Conservation (phyloP, 2,797 vertebrate genomes). For the Eulemur coronatus region DNA sequence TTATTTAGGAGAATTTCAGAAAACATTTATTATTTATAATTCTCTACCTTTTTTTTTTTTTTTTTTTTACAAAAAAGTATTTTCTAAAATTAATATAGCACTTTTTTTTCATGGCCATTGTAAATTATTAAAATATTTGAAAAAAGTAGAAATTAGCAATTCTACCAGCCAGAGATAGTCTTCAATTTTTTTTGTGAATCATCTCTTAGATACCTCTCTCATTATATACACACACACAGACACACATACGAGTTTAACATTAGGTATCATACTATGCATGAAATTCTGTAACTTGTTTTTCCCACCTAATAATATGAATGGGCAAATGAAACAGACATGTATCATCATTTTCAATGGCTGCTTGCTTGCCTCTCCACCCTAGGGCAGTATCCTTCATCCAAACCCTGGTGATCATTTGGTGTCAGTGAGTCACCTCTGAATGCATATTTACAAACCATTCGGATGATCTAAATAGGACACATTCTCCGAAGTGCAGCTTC, state of each 20-base stretch:
- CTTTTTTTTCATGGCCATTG: background rate
- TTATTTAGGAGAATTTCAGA: background rate
- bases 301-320: background rate
- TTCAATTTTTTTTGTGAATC: background rate
- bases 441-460: background rate
- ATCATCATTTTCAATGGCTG: background rate
- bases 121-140: background rate
- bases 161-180: background rate
- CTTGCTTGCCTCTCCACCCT: background rate
- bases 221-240: background rate
- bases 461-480: background rate
- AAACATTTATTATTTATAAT: background rate
- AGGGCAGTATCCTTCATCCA: background rate
- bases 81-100: background rate
- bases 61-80: background rate
- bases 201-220: background rate
- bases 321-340: background rate
- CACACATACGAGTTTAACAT: background rate
- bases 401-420: rapidly evolving
- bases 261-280: background rate
- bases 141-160: background rate
- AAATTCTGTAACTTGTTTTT: conserved; percentile 1
- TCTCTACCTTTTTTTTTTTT: background rate
- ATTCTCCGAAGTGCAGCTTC: background rate
- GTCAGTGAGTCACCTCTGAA: rapidly evolving